Base-by-base conservation (phyloP, 2,113 vertebrate genomes). In the Trochalopteron elliotii region DNA sequence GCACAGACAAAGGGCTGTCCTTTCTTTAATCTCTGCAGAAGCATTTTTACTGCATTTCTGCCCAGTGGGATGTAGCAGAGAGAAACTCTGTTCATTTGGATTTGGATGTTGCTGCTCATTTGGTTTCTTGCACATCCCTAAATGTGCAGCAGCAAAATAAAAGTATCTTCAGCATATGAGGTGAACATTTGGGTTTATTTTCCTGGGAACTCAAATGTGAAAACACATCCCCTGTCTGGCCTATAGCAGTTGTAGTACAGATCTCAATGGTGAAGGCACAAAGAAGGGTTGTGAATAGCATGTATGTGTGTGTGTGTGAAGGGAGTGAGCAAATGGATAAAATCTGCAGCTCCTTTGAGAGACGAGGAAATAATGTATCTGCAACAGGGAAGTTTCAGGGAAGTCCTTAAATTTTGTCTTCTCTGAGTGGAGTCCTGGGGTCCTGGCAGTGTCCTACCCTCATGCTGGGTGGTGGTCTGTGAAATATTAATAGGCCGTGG, bases 11-110 rank as follows among this genome's bases (percentile, higher is more conserved):
- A 76, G 63, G 18, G 2, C 39, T 91, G 67, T 35, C 70, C 81
- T 77, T 91, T 72, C 65, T 76, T 68, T 90, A 78, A 67, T 78
- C 78, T 76, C 75, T 64, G 53, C 28, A 82, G 84, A 61, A 91
- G 24, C 2, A 0, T 69, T 83, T 91, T 94, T 86, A 82, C 59
- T 78, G 50, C 17, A 4, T 76, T 53, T 85, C 53, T 65, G 35
- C 47, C 42, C 14, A 19, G 33, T 42, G 64, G 31, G 49, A 37
- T 74, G 55, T 28, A 83, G 40, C 55, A 53, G 57, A 89, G 49
- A 68, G 50, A 55, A 94, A 55, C 22, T 60, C 7, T 0, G 33
- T 78, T 59, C 12, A 2, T 40, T 37, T 70, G 37, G 14, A 40
- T 69, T 81, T 57, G n/a, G 59, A 22, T 78, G 35, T 44, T 14